Conservation (phyloP, 2,888 invertebrate genomes). For the Conistra vaccinii region DNA sequence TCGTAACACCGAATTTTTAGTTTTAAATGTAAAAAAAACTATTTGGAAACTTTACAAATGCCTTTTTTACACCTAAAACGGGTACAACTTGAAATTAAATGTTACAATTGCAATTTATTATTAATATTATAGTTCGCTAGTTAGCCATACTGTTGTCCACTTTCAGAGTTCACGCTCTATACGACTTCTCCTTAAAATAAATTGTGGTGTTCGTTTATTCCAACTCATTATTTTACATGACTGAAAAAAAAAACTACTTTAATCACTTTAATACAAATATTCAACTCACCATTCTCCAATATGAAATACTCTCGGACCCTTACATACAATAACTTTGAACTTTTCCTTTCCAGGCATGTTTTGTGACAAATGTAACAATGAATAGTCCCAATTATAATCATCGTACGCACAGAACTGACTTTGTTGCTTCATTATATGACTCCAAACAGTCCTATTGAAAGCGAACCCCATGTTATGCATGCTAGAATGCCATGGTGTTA, state of each 20-base stretch:
- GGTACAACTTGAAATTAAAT: too few species aligned
- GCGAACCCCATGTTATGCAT: constrained; percentile 99
- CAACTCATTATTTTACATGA: too few species aligned
- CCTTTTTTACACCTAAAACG: too few species aligned
- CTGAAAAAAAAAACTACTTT: neutral
- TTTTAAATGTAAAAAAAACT: too few species aligned
- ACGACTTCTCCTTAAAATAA: too few species aligned
- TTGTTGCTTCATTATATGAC: constrained; percentile 94
- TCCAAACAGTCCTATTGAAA: constrained; percentile 97
- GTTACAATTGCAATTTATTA: too few species aligned
- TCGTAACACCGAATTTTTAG: too few species aligned
- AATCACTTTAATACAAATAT: neutral
- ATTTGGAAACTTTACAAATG: too few species aligned
- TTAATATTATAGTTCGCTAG: too few species aligned
- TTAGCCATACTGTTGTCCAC: too few species aligned
- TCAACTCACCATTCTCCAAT: constrained; percentile 98
- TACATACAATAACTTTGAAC: constrained; percentile 96
- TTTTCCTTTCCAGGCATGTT: constrained; percentile 93
- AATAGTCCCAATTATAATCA: constrained; percentile 99
- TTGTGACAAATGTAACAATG: constrained; percentile 97
- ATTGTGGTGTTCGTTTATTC: too few species aligned
- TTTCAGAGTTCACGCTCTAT: too few species aligned
- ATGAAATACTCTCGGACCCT: constrained; percentile 98
- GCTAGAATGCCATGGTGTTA: constrained; percentile 98
- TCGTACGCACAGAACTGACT: constrained; percentile 98